Evolutionary conservation across 2,113 vertebrate species (phyloP).

Genomic region (Colinus virginianus): DNA sequence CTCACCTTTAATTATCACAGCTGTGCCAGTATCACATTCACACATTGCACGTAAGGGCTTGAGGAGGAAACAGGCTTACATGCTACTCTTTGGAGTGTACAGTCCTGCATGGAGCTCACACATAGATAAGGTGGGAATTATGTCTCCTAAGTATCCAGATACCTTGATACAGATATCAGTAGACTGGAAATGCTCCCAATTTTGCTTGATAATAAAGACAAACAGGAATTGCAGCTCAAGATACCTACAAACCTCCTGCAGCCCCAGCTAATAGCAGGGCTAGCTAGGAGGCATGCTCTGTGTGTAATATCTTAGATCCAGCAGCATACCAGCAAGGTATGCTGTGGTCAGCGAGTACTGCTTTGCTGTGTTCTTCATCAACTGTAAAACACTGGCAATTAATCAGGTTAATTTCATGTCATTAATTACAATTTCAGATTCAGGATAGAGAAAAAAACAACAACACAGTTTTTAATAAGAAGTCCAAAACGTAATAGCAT

Average conservation of each 20-base stretch:
- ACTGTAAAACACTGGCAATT: not conserved
- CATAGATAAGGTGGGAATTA: not conserved
- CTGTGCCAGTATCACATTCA: not conserved
- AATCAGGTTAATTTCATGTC: not conserved
- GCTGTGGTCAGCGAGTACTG: not conserved
- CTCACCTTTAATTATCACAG: not conserved
- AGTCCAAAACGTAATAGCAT: not conserved
- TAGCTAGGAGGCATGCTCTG: not conserved
- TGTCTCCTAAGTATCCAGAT: not conserved
- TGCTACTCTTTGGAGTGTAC: not conserved
- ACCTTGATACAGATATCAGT: not conserved
- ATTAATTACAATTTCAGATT: not conserved
- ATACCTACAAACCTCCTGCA: not conserved
- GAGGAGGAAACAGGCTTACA: not conserved
- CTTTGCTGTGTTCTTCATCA: not conserved
- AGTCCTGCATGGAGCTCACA: not conserved
- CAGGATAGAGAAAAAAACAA: accelerated
- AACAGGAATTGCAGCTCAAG: not conserved
- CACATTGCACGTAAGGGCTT: not conserved
- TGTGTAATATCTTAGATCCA: not conserved
- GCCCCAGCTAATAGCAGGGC: not conserved
- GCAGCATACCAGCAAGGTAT: accelerated
- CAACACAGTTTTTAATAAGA: not conserved
- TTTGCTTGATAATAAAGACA: not conserved
- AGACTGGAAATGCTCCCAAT: not conserved